Conservation (phyloP, 2,113 vertebrate genomes). For the Corythornis vintsioides region DNA sequence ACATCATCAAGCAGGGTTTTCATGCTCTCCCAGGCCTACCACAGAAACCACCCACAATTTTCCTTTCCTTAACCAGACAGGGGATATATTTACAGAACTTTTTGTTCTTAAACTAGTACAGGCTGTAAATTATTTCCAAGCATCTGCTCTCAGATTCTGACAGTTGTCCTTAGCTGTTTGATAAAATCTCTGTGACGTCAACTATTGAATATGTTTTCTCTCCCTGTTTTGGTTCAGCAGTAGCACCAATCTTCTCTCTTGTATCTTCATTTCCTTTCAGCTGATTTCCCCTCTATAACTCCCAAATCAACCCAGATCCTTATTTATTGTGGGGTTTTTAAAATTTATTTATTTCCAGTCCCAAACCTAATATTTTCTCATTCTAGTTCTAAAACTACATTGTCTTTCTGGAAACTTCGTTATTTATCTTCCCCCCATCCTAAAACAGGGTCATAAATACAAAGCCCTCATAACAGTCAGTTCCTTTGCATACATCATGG, state of each 20-base stretch:
- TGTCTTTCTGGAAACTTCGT: not conserved
- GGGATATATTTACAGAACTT: not conserved
- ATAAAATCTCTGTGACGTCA: not conserved
- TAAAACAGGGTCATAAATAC: not conserved
- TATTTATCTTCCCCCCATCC: not conserved
- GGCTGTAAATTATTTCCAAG: constrained; percentile 21
- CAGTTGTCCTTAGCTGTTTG: not conserved
- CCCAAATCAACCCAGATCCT: not conserved
- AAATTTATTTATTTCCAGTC: not conserved
- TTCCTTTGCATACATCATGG: not conserved
- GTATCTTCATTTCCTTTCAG: not conserved
- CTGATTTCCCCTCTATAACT: not conserved
- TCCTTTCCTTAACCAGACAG: not conserved
- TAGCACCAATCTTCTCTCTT: not conserved
- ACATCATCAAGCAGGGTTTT: not conserved
- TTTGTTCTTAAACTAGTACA: not conserved
- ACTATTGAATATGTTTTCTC: constrained; percentile 3
- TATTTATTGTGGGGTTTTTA: too few relatives aligned
- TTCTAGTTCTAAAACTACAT: accelerated
- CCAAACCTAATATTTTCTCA: not conserved
- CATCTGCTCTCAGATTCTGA: constrained; percentile 12
- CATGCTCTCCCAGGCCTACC: not conserved
- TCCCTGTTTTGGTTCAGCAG: not conserved
- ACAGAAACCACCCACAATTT: not conserved
- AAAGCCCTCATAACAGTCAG: not conserved